Conservation (phyloP, 2,113 vertebrate genomes). For the Emydocephalus ijimae region DNA sequence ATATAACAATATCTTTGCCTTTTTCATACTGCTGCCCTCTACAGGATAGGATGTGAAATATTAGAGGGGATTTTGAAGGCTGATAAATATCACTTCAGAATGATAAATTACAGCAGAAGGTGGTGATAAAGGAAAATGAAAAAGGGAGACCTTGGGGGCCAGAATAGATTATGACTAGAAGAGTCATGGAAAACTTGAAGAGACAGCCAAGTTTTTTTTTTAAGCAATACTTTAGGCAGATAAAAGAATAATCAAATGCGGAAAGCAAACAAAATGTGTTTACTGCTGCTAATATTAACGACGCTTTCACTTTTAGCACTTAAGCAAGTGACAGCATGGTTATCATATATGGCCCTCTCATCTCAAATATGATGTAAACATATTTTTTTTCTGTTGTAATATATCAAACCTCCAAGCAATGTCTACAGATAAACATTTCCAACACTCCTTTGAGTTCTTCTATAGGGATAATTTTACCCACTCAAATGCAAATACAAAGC, state of each 20-base stretch:
- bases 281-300: conserved; percentile 9
- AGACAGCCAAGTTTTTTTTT: neutral
- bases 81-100: conserved; percentile 29
- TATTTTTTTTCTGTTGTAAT: conserved; percentile 46
- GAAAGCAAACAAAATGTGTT: conserved; percentile 17
- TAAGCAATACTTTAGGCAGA: neutral
- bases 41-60: neutral
- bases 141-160: neutral
- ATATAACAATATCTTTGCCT: neutral
- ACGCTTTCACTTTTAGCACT: conserved; percentile 31
- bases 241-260: neutral
- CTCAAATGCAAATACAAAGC: conserved; percentile 26
- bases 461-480: conserved; percentile 21
- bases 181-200: neutral
- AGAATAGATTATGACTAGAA: neutral
- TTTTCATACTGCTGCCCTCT: neutral
- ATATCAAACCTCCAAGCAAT: conserved; percentile 46
- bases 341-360: conserved; percentile 36
- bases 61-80: neutral
- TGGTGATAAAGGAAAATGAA: conserved; percentile 11
- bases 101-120: neutral
- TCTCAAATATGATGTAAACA: conserved; percentile 56
- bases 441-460: conserved; percentile 35
- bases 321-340: conserved; percentile 13
- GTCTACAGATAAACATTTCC: conserved; percentile 40